Evolutionary conservation across 1,140 invertebrate species (phyloP).

Genomic region (Whitmania pigra): DNA sequence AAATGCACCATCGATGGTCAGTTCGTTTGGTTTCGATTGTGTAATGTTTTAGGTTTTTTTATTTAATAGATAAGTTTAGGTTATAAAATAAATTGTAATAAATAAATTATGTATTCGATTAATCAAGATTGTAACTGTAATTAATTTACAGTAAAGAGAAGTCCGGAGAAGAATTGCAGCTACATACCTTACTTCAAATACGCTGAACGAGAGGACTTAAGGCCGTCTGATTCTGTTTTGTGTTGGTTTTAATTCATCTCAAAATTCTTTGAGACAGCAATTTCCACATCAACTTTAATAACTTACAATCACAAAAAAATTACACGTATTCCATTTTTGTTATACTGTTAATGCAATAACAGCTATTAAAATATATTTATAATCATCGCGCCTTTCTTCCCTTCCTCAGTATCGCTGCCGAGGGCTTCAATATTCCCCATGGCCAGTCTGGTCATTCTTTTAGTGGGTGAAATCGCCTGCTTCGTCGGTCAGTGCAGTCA

Average conservation of each 20-base stretch:
- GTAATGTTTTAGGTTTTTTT: background rate
- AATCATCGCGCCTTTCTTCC: background rate
- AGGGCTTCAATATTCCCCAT: conserved; percentile 25
- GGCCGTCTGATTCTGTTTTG: conserved; percentile 14
- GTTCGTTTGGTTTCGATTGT: conserved; percentile 3
- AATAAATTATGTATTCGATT: background rate
- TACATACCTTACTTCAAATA: conserved; percentile 21
- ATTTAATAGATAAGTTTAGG: background rate
- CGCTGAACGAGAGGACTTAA: conserved; percentile 13
- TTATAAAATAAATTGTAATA: background rate
- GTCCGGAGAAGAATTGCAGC: conserved; percentile 12
- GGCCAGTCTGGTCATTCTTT: conserved; percentile 25
- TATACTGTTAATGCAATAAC: no score
- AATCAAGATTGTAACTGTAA: background rate
- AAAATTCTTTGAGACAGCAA: background rate
- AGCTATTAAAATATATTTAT: no score
- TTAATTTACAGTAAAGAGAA: background rate
- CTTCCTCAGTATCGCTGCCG: conserved; percentile 23
- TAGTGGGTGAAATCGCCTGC: conserved; percentile 26
- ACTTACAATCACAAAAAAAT: no score
- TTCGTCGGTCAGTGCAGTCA: conserved; percentile 26
- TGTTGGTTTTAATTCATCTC: background rate
- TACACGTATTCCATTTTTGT: no score
- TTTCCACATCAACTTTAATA: no score
- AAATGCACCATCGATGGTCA: conserved; percentile 33